A percentile compares a stretch with the other conserved stretches of the same genome.
phyloP scores from a whole-genome alignment of 2,888 invertebrate species.

The Lasius fuliginosus region DNA sequence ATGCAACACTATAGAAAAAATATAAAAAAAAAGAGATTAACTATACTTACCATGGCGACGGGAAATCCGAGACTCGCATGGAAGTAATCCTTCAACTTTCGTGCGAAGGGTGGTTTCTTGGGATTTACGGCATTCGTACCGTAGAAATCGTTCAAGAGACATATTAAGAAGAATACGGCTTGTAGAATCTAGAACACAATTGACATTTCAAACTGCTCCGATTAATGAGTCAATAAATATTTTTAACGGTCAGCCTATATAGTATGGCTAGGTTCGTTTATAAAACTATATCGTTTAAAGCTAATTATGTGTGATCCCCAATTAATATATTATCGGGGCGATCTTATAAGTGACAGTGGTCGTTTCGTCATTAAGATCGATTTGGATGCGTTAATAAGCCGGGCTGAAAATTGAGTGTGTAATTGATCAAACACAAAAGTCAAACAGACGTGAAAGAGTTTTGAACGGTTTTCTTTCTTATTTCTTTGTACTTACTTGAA shows the following conservation, averaged over 20 bases:
- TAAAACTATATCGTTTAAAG: neutral
- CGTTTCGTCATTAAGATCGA: neutral
- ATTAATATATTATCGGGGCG: neutral
- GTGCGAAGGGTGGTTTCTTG: slow-evolving; percentile 89
- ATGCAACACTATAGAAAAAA: neutral
- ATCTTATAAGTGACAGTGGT: neutral
- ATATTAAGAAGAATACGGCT: slow-evolving; percentile 92
- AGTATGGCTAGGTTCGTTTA: neutral
- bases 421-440: neutral
- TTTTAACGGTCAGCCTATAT: neutral
- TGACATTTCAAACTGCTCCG: slow-evolving; percentile 13
- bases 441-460: neutral
- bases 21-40: neutral
- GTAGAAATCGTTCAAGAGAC: slow-evolving; percentile 91
- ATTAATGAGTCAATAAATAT: slow-evolving; percentile 9
- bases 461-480: neutral
- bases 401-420: neutral
- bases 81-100: slow-evolving; percentile 90
- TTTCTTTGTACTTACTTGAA: no score
- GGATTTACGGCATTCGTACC: slow-evolving; percentile 91
- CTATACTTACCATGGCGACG: slow-evolving; percentile 88
- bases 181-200: slow-evolving; percentile 91
- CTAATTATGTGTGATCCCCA: neutral
- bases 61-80: slow-evolving; percentile 93
- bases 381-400: neutral